Conservation (phyloP, 1,140 invertebrate species). For the Pissodes strobi region DNA sequence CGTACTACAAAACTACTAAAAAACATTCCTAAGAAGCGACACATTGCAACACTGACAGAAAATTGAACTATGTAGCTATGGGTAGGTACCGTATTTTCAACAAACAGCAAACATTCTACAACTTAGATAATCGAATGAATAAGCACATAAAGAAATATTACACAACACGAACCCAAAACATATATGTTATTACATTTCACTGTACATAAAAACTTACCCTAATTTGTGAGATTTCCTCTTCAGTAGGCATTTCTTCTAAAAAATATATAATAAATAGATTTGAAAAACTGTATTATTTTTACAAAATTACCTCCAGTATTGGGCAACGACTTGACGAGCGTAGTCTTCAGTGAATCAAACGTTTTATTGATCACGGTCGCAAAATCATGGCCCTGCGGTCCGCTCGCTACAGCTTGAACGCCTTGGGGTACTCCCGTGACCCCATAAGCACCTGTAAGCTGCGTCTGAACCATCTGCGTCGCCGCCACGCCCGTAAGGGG, state of each 20-base stretch:
- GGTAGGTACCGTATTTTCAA: neutral
- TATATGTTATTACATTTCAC: too few relatives aligned
- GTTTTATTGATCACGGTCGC: slow-evolving; percentile 46
- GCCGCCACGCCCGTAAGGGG: neutral
- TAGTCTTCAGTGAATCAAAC: slow-evolving; percentile 44
- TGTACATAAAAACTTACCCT: slow-evolving; percentile 38
- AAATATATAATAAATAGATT: too few relatives aligned
- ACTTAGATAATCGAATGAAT: too few relatives aligned
- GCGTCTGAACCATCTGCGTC: too few relatives aligned
- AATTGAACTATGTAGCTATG: neutral
- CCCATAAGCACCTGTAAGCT: neutral
- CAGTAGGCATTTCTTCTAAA: slow-evolving; percentile 35
- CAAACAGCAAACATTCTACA: too few relatives aligned
- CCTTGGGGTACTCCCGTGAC: neutral
- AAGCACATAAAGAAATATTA: too few relatives aligned
- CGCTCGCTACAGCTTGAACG: slow-evolving; percentile 1
- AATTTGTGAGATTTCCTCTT: slow-evolving; percentile 43
- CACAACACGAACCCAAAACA: too few relatives aligned
- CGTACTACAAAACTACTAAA: neutral
- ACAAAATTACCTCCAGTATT: slow-evolving; percentile 32
- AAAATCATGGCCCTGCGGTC: slow-evolving; percentile 40
- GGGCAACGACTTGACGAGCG: slow-evolving; percentile 40
- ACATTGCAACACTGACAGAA: neutral
- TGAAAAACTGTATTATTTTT: too few relatives aligned
- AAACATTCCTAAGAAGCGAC: too few relatives aligned